Conservation (phyloP, 2,797 vertebrate genomes). For the Labeo calbasu region DNA sequence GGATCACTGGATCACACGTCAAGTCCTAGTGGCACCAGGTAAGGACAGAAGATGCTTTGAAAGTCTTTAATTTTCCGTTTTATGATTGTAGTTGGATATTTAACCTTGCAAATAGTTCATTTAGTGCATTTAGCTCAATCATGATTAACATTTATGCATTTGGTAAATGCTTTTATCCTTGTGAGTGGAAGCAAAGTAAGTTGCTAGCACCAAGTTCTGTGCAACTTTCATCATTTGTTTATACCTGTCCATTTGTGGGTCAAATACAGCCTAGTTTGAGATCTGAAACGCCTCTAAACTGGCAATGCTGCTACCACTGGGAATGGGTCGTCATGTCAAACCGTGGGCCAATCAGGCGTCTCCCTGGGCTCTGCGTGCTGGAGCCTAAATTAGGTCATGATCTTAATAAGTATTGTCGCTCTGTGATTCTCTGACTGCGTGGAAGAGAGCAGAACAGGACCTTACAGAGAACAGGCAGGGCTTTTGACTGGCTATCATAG, state of each 20-base stretch:
- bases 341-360: slow-evolving; percentile 60
- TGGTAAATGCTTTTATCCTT: background rate
- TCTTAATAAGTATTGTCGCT: slow-evolving; percentile 62
- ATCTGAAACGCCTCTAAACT: slow-evolving; percentile 44
- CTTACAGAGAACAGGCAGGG: slow-evolving; percentile 69
- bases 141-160: no score
- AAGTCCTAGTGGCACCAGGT: slow-evolving; percentile 27
- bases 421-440: slow-evolving; percentile 37
- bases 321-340: slow-evolving; percentile 59
- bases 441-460: slow-evolving; percentile 64
- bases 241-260: slow-evolving; percentile 17
- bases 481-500: slow-evolving; percentile 51
- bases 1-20: background rate
- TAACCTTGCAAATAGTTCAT: background rate
- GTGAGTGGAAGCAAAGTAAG: background rate
- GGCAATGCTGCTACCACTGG: slow-evolving; percentile 45
- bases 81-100: background rate
- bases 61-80: background rate
- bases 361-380: slow-evolving; percentile 51
- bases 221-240: slow-evolving; percentile 14
- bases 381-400: slow-evolving; percentile 65
- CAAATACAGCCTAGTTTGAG: slow-evolving; percentile 44
- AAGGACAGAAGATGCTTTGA: background rate
- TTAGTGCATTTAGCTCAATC: background rate
- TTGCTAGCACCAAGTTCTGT: background rate